A percentile compares a stretch with the other conserved stretches of the same genome.
Conservation (phyloP, 2,113 vertebrate genomes). For the Laticauda laticaudata region DNA sequence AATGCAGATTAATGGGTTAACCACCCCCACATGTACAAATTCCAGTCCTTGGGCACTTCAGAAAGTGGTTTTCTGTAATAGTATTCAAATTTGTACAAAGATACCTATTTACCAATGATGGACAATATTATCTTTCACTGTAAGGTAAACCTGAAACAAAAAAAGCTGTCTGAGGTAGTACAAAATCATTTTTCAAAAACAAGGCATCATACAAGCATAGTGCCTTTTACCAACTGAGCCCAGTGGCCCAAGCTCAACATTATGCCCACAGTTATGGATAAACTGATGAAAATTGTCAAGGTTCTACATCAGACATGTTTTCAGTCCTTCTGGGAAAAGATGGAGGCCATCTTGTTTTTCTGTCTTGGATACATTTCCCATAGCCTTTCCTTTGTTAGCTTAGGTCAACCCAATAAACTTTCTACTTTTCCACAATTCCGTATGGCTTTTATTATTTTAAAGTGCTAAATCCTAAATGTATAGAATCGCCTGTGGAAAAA, state of each 20-base stretch:
- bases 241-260: neutral
- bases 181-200: neutral
- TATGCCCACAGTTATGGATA: neutral
- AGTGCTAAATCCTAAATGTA: neutral
- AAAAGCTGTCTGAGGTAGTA: neutral
- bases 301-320: neutral
- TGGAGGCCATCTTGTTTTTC: neutral
- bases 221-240: neutral
- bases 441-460: neutral
- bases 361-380: neutral
- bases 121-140: neutral
- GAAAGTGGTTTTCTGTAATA: no score
- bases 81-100: neutral
- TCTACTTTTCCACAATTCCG: neutral
- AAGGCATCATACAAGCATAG: neutral
- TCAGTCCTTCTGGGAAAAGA: neutral
- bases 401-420: neutral
- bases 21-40: no score
- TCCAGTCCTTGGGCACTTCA: no score
- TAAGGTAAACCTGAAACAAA: neutral
- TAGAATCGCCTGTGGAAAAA: neutral
- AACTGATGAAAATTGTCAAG: neutral
- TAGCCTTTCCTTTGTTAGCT: neutral
- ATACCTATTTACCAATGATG: neutral
- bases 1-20: no score